Percentiles rank a stretch among this genome's conserved stretches.
Evolutionary conservation across 2,113 vertebrate species (phyloP).

Genomic region (Ptychochromis oligacanthus): DNA sequence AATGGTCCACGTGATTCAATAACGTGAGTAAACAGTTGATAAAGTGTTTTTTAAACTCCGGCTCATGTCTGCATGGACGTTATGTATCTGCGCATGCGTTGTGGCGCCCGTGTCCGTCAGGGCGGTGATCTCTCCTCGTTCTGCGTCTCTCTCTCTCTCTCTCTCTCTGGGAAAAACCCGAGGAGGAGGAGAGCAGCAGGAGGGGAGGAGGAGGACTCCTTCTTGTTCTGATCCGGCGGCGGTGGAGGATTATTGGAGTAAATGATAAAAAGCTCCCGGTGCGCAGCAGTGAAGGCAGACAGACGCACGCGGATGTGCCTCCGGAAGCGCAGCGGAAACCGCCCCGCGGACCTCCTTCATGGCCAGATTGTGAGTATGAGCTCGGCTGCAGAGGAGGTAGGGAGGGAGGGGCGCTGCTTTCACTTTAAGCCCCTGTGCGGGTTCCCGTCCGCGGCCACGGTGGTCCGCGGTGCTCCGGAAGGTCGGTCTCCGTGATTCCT

Average conservation of each 20-base stretch:
- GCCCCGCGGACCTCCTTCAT: slow-evolving; percentile 79
- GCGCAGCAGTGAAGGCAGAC: slow-evolving; percentile 33
- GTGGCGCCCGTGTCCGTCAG: slow-evolving; percentile 65
- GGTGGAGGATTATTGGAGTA: slow-evolving; percentile 9
- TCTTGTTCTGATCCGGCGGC: slow-evolving; percentile 39
- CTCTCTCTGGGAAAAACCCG: slow-evolving; percentile 68
- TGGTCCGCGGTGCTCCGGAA: slow-evolving; percentile 66
- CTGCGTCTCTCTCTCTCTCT: slow-evolving; percentile 24
- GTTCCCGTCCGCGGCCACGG: slow-evolving; percentile 60
- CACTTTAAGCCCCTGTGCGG: slow-evolving; percentile 26
- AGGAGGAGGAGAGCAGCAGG: slow-evolving; percentile 55
- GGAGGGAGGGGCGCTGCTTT: background rate
- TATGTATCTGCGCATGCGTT: slow-evolving; percentile 82
- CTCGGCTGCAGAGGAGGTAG: slow-evolving; percentile 24
- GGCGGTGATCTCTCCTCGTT: slow-evolving; percentile 77
- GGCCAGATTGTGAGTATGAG: slow-evolving; percentile 82
- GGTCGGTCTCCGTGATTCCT: slow-evolving; percentile 69
- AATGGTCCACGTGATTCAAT: background rate
- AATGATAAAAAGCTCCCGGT: slow-evolving; percentile 11
- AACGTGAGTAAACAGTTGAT: background rate
- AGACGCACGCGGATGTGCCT: slow-evolving; percentile 82
- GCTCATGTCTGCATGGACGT: slow-evolving; percentile 62
- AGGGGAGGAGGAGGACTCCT: slow-evolving; percentile 51
- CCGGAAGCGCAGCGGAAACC: slow-evolving; percentile 81
- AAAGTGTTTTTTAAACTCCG: background rate